Percentiles rank a stretch among this genome's conserved stretches.
These are phyloP conservation scores for Characodon lateralis DNA, from an alignment of 2,797 vertebrate species.

Conservation along the genomic window DNA sequence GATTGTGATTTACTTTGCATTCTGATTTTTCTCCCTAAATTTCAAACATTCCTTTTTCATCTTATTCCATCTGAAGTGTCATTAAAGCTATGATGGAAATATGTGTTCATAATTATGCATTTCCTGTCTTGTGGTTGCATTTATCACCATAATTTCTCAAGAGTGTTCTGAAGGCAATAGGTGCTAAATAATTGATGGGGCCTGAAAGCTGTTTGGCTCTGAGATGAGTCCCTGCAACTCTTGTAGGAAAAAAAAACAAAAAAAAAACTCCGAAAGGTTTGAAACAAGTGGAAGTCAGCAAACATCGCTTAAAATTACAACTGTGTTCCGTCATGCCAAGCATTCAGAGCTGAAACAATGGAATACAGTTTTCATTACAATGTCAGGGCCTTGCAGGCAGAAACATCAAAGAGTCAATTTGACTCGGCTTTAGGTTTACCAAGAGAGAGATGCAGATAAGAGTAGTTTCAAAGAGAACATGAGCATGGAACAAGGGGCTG, in stretches of 20 bases:
- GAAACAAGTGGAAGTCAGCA: slow-evolving; percentile 45
- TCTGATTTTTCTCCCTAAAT: slow-evolving; percentile 12
- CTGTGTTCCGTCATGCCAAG: slow-evolving; percentile 50
- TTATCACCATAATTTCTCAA: slow-evolving; percentile 61
- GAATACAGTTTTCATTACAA: slow-evolving; percentile 54
- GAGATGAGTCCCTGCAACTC: slow-evolving; percentile 43
- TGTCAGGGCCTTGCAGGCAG: slow-evolving; percentile 50
- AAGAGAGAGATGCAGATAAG: slow-evolving; percentile 36
- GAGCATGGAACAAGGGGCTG: slow-evolving; percentile 3
- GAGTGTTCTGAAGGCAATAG: slow-evolving; percentile 59
- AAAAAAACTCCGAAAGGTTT: slow-evolving; percentile 37
- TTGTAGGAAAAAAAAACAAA: slow-evolving; percentile 40
- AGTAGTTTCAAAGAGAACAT: slow-evolving; percentile 53
- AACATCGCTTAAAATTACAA: slow-evolving; percentile 51
- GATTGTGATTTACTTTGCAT: slow-evolving; percentile 20
- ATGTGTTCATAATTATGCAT: slow-evolving; percentile 25
- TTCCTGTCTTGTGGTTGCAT: slow-evolving; percentile 48
- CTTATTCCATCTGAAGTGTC: slow-evolving; percentile 30
- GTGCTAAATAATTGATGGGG: slow-evolving; percentile 70
- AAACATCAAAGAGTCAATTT: slow-evolving; percentile 64
- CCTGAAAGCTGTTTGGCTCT: slow-evolving; percentile 64
- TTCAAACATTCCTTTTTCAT: slow-evolving; percentile 35
- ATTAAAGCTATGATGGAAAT: slow-evolving; percentile 32
- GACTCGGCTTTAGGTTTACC: slow-evolving; percentile 37
- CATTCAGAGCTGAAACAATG: slow-evolving; percentile 59